Percentiles rank a stretch among this genome's conserved stretches.
Evolutionary conservation across 2,797 vertebrate species (phyloP).

Genomic region (Epinephelus coioides): DNA sequence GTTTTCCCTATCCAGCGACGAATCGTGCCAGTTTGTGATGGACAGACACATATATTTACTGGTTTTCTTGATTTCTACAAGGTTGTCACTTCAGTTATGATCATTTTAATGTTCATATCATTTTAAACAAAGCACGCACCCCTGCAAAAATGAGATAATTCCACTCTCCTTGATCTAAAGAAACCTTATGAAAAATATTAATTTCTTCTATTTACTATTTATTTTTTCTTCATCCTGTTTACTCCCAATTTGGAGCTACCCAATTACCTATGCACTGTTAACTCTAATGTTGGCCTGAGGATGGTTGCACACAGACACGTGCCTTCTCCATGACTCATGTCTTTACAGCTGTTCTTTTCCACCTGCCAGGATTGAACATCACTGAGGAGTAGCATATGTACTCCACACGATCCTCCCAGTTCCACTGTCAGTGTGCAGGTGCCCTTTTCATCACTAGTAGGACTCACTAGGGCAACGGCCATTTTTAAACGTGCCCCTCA

Average conservation of each 20-base stretch:
- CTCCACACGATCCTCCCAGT: background rate
- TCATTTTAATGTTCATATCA: background rate
- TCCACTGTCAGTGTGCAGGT: background rate
- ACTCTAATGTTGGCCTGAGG: constrained; percentile 13
- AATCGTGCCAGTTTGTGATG: background rate
- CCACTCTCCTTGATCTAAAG: background rate
- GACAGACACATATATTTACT: background rate
- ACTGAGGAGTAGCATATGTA: too few relatives aligned
- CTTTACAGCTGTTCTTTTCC: constrained; percentile 31
- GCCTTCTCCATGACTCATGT: background rate
- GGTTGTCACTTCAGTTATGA: background rate
- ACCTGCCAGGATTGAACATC: constrained; percentile 13
- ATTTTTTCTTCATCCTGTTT: background rate
- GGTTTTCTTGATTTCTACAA: background rate
- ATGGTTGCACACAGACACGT: background rate
- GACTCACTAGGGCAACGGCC: too few relatives aligned
- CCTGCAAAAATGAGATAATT: constrained; percentile 5
- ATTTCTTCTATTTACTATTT: background rate
- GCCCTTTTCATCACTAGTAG: background rate
- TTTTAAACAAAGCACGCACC: background rate
- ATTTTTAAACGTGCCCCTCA: too few relatives aligned
- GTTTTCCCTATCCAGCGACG: constrained; percentile 1
- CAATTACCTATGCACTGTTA: constrained; percentile 5
- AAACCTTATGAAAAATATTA: background rate
- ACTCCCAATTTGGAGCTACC: background rate